These are phyloP conservation scores for Pelecanus crispus DNA, from an alignment of 2,113 vertebrate genomes.

Conservation along the genomic window DNA sequence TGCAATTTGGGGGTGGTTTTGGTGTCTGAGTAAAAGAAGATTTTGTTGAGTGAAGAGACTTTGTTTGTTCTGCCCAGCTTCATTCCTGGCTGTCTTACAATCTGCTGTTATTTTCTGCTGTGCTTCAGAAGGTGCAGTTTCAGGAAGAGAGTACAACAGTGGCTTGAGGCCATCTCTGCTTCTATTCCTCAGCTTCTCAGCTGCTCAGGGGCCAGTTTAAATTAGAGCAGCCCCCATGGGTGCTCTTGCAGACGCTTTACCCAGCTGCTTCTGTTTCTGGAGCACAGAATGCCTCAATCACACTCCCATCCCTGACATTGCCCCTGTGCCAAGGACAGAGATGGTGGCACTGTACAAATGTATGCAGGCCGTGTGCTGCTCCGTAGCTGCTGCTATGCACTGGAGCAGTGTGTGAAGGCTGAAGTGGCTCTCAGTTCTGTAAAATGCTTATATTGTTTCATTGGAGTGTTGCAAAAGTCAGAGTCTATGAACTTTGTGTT, in stretches of 20 bases:
- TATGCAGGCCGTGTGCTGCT: not conserved
- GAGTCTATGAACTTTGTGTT: not conserved
- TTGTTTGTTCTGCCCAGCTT: not conserved
- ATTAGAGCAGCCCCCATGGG: slow-evolving; percentile 14
- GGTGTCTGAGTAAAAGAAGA: not conserved
- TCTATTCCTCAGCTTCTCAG: slow-evolving; percentile 14
- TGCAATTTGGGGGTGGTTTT: not conserved
- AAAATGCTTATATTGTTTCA: not conserved
- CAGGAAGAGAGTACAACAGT: slow-evolving; percentile 22
- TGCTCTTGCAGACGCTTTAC: not conserved
- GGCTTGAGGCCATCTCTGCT: slow-evolving; percentile 41
- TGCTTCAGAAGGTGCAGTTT: slow-evolving; percentile 9
- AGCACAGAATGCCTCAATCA: slow-evolving; percentile 10
- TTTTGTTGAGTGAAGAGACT: not conserved
- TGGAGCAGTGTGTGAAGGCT: not conserved
- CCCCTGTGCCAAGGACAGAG: slow-evolving; percentile 3
- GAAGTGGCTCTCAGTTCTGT: not conserved
- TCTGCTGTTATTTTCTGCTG: slow-evolving; percentile 9
- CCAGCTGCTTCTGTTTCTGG: slow-evolving; percentile 39
- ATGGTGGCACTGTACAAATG: not conserved
- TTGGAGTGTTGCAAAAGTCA: not conserved
- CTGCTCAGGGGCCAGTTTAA: slow-evolving; percentile 22
- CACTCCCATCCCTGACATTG: not conserved
- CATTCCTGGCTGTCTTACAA: not conserved
- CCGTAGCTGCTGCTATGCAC: not conserved